These are phyloP conservation scores for mouse (Mus musculus) DNA, from an alignment of 2,113 vertebrate genomes.

Conservation along the genomic window GRCm39 chr9:102284001-102284500, in stretches of 20 bases:
- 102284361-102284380: neutral
- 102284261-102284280: neutral
- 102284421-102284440: neutral
- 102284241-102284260: neutral
- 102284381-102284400: neutral
- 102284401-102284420: neutral
- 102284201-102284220: neutral
- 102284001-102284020: neutral
- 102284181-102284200: neutral
- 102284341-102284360: neutral
- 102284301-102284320: neutral
- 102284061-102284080: neutral
- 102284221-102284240: neutral
- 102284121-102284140: fast-evolving
- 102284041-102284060: neutral
- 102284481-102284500: neutral
- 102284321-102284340: neutral
- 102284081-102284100: neutral
- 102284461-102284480: neutral
- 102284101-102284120: neutral
- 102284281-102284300: neutral
- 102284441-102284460: neutral
- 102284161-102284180: neutral
- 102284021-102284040: neutral
- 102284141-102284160: neutral